A percentile compares a stretch with the other conserved stretches of the same genome.
phyloP scores from a whole-genome alignment of 2,113 vertebrate species.

The Nesoenas mayeri region DNA sequence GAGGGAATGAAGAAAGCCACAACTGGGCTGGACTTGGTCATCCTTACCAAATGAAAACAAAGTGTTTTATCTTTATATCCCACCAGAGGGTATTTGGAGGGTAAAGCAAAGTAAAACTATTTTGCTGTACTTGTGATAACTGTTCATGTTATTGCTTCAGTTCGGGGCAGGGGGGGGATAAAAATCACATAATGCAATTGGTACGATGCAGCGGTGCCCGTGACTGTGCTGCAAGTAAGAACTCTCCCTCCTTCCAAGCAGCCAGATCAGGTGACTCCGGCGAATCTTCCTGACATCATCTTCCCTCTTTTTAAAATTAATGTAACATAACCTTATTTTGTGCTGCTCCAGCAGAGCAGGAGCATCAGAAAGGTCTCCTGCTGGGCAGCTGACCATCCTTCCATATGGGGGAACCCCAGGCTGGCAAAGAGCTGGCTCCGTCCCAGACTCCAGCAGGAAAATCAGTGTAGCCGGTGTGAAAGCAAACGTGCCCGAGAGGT shows the following conservation, averaged over 20 bases:
- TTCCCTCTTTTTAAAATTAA: slow-evolving; percentile 19
- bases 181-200: not conserved
- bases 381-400: slow-evolving; percentile 4
- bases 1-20: not conserved
- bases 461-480: slow-evolving; percentile 10
- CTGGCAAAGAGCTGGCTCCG: slow-evolving; percentile 32
- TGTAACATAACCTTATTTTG: slow-evolving; percentile 22
- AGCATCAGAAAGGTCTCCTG: not conserved
- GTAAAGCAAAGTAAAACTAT: not conserved
- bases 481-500: not conserved
- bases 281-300: slow-evolving; percentile 11
- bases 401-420: slow-evolving; percentile 39
- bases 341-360: slow-evolving; percentile 13
- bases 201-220: not conserved
- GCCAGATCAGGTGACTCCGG: not conserved
- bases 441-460: slow-evolving; percentile 24
- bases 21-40: not conserved
- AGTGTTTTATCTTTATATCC: not conserved
- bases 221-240: not conserved
- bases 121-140: not conserved
- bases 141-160: not conserved
- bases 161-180: not conserved
- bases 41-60: not conserved
- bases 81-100: not conserved
- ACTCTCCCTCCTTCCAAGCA: not conserved